Base-by-base conservation (phyloP, 2,888 invertebrate species). In the Leptopilina myrica region DNA sequence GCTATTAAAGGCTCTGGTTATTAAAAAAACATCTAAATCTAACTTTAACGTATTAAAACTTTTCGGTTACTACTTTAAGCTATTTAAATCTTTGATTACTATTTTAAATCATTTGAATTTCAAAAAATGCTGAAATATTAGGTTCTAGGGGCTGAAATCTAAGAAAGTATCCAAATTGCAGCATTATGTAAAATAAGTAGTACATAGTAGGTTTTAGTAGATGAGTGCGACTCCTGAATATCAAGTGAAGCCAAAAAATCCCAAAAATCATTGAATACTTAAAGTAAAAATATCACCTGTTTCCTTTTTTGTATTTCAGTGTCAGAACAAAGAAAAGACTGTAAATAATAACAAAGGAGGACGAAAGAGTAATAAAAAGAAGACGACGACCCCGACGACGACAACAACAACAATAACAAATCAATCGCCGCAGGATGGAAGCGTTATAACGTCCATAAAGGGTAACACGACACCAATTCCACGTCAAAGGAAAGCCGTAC, bases 251-350 rank as follows among this genome's bases (percentile, higher is more conserved):
- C 20, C 20, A 20, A 1, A 20, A 33, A 33, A 33, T 5, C 20
- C 20, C 20, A 20, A 20, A 20, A 20, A 20, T 20, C 5, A 43
- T 43, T 7, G 33, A 64, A 12, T 12, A 9, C 12, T 2, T 3
- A 12, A 26, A 64, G 1, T 4, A 33, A 33, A 33, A 3, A 33
- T 33, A 12, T 64, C 5, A 12, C 12, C 12, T 5, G 14, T 67
- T 33, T 26, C 15, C 9, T 8, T 46, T 53, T 12, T 46, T 56
- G 14, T 6, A 77, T 79, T 82, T 11, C 80, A 89, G 88, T 88
- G 85, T 84, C 85, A 89, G 86, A 86, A 83, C 80, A 91, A 90
- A 87, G 90, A 91, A 66, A 90, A 90, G 84, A 85, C 84, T 86
- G 86, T 85, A 78, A 87, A 89, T 84, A 87, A 83, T 79, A 88